These are phyloP conservation scores for Palythoa caribaeorum DNA, from an alignment of 92 coral and sea anemone species.

Conservation along the genomic window DNA sequence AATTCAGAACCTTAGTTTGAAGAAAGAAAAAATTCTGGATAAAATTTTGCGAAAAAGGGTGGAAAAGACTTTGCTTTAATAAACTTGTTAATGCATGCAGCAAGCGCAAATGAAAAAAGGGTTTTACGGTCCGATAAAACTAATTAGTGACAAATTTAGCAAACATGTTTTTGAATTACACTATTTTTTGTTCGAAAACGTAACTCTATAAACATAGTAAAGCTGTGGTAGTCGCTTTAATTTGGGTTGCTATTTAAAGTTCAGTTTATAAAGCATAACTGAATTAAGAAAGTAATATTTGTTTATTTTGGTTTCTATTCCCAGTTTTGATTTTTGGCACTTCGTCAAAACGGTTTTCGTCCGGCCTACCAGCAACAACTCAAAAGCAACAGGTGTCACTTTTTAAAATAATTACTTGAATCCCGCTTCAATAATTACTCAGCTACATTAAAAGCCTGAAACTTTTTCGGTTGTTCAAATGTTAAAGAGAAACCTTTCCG, in stretches of 20 bases:
- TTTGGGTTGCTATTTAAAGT: no score
- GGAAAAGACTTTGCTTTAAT: background rate
- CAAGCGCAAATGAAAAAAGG: background rate
- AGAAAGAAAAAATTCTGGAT: background rate
- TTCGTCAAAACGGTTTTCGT: background rate
- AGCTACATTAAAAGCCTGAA: background rate
- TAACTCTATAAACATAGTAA: no score
- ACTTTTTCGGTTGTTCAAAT: no score
- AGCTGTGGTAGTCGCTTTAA: no score
- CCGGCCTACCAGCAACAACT: background rate
- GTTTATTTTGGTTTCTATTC: background rate
- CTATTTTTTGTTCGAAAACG: no score
- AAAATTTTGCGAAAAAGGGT: no score
- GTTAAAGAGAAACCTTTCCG: background rate
- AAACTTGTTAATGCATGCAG: background rate
- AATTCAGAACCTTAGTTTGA: background rate
- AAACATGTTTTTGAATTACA: no score
- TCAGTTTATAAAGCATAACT: background rate
- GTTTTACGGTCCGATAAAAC: background rate
- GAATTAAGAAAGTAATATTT: background rate
- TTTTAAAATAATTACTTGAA: background rate
- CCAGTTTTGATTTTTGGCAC: background rate
- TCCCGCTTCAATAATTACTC: slow-evolving; percentile 17
- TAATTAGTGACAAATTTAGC: no score
- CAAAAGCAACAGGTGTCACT: slow-evolving; percentile 28